Percentiles rank a stretch among this genome's conserved stretches.
These are phyloP conservation scores for Heliocidaris tuberculata DNA, from an alignment of 35 echinoderm and acorn worm species.

Conservation along the genomic window DNA sequence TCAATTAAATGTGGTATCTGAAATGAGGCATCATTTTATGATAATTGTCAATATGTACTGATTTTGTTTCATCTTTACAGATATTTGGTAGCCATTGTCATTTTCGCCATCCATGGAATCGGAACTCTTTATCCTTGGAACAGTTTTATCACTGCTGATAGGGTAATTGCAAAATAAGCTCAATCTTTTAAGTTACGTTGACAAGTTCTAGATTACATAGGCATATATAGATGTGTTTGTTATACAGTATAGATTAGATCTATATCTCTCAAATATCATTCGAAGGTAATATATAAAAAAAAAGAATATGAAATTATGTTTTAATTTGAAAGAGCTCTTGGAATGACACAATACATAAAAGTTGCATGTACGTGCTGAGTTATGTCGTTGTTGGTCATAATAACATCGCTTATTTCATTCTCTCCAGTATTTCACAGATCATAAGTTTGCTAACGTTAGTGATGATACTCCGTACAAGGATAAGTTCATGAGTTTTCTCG, in stretches of 20 bases:
- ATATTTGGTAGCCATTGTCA: conserved; percentile 66
- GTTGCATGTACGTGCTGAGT: too few species aligned
- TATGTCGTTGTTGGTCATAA: too few species aligned
- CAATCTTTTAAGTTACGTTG: background rate
- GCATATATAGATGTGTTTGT: background rate
- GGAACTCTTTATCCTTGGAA: conserved; percentile 91
- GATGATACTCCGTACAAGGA: conserved; percentile 90
- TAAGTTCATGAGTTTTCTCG: conserved; percentile 94
- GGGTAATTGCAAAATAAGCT: conserved; percentile 58
- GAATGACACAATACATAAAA: too few species aligned
- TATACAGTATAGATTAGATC: background rate
- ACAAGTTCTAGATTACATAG: background rate
- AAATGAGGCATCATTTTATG: background rate
- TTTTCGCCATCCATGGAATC: conserved; percentile 84
- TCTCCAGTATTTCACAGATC: conserved; percentile 91
- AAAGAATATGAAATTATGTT: too few species aligned
- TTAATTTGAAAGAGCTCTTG: too few species aligned
- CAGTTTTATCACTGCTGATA: conserved; percentile 91
- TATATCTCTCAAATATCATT: background rate
- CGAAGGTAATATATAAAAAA: too few species aligned
- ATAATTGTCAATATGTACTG: background rate
- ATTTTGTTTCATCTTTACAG: conserved; percentile 27
- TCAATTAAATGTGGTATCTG: background rate
- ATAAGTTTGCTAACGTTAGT: conserved; percentile 95
- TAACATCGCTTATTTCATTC: conserved; percentile 3